Evolutionary conservation across 2,888 invertebrate genomes (phyloP).

Genomic region (Notodonta dromedarius): DNA sequence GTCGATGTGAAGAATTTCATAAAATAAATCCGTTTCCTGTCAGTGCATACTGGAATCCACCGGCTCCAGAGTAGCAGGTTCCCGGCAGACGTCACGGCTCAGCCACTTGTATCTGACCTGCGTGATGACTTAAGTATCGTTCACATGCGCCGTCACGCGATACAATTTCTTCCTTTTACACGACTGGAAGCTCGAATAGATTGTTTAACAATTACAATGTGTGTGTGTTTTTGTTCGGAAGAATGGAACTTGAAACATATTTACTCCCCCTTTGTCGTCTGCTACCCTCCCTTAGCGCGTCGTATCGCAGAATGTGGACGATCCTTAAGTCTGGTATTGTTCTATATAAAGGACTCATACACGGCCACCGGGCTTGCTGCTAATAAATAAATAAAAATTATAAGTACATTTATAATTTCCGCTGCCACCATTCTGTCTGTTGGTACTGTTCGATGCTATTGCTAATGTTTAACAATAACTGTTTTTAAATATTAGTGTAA

Average conservation of each 20-base stretch:
- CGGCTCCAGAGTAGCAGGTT: background rate
- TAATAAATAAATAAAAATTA: too few relatives aligned
- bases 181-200: too few relatives aligned
- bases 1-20: background rate
- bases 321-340: background rate
- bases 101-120: background rate
- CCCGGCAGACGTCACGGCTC: background rate
- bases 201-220: too few relatives aligned
- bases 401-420: too few relatives aligned
- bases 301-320: background rate
- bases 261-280: too few relatives aligned
- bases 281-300: too few relatives aligned
- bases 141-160: background rate
- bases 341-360: too few relatives aligned
- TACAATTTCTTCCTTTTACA: too few relatives aligned
- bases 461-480: conserved; percentile 8
- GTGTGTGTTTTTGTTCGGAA: too few relatives aligned
- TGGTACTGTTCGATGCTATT: background rate
- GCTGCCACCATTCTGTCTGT: background rate
- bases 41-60: background rate
- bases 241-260: too few relatives aligned
- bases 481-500: conserved; percentile 22
- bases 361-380: too few relatives aligned
- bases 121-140: background rate
- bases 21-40: background rate